These are phyloP conservation scores for Diachasma alloeum DNA, from an alignment of 1,140 invertebrate genomes.

Conservation along the genomic window DNA sequence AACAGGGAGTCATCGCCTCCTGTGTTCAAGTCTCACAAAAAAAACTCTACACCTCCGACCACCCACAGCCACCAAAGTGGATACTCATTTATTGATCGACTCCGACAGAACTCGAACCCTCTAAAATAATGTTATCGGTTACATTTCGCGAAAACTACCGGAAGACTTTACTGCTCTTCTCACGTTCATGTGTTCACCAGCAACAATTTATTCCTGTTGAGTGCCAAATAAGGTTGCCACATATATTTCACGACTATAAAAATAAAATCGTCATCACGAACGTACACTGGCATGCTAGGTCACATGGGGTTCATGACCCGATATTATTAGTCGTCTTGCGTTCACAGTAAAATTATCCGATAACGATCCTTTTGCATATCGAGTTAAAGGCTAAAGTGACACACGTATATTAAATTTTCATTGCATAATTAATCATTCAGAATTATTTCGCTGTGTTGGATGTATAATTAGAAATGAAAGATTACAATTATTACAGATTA, in stretches of 20 bases:
- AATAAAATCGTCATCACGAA: background rate
- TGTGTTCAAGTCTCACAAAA: background rate
- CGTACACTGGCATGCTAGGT: background rate
- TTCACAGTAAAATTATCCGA: constrained; percentile 22
- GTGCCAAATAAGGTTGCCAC: background rate
- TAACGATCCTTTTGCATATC: background rate
- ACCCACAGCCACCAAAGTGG: background rate
- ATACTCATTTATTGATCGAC: background rate
- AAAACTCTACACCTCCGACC: background rate
- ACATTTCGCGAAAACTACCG: background rate
- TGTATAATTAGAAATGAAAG: too few relatives aligned
- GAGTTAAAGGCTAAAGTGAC: background rate
- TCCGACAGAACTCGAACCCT: background rate
- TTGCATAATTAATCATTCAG: background rate
- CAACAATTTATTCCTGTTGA: background rate
- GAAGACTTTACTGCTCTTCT: background rate
- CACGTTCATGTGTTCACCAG: background rate
- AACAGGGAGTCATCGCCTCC: background rate
- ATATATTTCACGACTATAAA: background rate
- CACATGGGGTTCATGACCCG: constrained; percentile 11
- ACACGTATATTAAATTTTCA: background rate
- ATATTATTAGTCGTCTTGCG: background rate
- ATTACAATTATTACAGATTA: too few relatives aligned
- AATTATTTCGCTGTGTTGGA: background rate
- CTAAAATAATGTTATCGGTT: background rate